phyloP scores from a whole-genome alignment of 1,140 invertebrate species.

The Panulirus ornatus region DNA sequence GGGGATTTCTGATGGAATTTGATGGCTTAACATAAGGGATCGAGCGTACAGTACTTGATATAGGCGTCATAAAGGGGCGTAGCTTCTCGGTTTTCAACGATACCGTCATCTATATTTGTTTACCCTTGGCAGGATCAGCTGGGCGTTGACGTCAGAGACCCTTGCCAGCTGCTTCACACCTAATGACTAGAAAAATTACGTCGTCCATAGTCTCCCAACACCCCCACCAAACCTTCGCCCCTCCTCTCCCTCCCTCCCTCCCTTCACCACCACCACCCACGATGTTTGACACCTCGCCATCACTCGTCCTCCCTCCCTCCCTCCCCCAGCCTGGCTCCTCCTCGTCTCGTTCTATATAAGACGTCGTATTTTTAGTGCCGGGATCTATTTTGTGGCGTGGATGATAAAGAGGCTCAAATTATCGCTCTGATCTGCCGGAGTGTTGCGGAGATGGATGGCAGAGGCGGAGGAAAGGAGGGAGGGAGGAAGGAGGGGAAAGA shows the following conservation, averaged over 20 bases:
- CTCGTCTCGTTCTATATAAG: not conserved
- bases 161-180: too few relatives aligned
- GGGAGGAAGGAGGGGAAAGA: not conserved
- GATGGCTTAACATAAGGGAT: too few relatives aligned
- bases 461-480: not conserved
- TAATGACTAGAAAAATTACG: too few relatives aligned
- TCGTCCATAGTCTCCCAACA: not conserved
- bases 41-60: too few relatives aligned
- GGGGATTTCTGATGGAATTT: too few relatives aligned
- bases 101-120: too few relatives aligned
- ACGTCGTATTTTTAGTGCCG: conserved; percentile 10
- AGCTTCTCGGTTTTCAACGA: too few relatives aligned
- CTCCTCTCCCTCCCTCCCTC: not conserved
- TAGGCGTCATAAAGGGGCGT: too few relatives aligned
- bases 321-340: not conserved
- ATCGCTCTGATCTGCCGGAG: not conserved
- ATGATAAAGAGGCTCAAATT: conserved; percentile 21
- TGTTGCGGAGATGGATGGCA: not conserved
- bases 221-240: not conserved
- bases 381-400: conserved; percentile 9
- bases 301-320: not conserved
- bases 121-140: too few relatives aligned
- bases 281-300: too few relatives aligned
- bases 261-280: too few relatives aligned
- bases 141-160: too few relatives aligned